These are phyloP conservation scores for Heliornis fulica DNA, from an alignment of 2,113 vertebrate genomes.

Conservation along the genomic window DNA sequence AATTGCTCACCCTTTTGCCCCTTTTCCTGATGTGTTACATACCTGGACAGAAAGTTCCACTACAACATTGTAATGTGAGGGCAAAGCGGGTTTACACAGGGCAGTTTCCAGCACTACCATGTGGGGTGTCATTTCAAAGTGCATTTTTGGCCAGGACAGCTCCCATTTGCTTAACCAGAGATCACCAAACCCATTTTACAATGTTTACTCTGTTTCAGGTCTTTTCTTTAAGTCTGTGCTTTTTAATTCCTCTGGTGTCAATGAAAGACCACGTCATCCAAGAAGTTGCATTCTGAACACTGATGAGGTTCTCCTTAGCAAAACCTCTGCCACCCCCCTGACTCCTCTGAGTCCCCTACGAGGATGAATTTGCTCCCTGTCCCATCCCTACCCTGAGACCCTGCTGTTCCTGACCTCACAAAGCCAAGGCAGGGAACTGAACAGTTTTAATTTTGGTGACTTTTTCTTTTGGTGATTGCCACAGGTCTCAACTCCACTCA, in stretches of 20 bases:
- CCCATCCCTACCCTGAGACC: background rate
- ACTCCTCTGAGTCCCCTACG: background rate
- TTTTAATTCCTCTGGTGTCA: background rate
- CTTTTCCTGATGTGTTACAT: background rate
- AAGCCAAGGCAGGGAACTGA: background rate
- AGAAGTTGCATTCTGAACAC: background rate
- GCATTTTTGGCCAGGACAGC: background rate
- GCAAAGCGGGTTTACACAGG: background rate
- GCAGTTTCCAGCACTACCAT: background rate
- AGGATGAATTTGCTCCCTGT: background rate
- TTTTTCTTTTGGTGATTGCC: accelerated
- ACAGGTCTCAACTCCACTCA: background rate
- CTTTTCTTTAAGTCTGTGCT: background rate
- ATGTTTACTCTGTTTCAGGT: accelerated
- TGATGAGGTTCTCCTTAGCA: background rate
- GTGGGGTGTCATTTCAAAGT: background rate
- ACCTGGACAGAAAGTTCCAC: background rate
- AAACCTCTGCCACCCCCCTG: background rate
- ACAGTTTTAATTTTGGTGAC: background rate
- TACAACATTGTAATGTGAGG: background rate
- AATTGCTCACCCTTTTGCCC: background rate
- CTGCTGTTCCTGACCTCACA: background rate
- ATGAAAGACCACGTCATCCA: background rate
- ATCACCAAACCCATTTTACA: background rate
- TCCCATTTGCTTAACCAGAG: background rate